Evolutionary conservation across 1,140 invertebrate genomes (phyloP), one percentile per base, ranked within the genome.

Genomic region (Drosophila biarmipes): DNA sequence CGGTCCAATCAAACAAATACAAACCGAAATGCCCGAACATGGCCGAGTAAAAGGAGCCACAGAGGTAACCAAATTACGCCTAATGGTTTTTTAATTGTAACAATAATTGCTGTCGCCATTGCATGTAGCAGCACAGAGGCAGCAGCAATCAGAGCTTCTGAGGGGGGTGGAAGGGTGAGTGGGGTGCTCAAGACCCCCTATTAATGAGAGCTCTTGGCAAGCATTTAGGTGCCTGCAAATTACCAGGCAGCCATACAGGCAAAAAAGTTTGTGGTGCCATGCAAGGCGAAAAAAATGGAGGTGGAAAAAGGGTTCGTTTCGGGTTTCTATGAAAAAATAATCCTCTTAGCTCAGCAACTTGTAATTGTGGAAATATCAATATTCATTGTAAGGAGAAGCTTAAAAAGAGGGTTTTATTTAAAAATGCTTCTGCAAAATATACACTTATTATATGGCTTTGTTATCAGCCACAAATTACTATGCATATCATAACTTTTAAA

Each of bases 41-140:
- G 62, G 61, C 38, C 45, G 31, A 38, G 35, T 35, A 40, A 49
- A 63, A 64, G 55, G 48, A 54, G 24, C 48, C 37, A 56, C 45
- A 43, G 48, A 35, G 43, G 61, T 56, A 81, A 67, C 61, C 46
- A 89, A 87, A 87, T 87, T 87, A 84, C 84, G 72, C 71, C 64
- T 91, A 91, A 91, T 91, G 90, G 79, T 80, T 90, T 91, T 91
- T 91, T 91, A 91, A 91, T 91, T 90, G 90, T 84, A 84, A 90
- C 90, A 87, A 91, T 91, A 91, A 91, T 90, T 90, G 90, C 74
- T 87, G 81, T 85, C 76, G 81, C 73, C 78, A 80, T 73, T 76
- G 81, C 81, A 80, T 59, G 72, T n/a, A 55, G 46, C 45, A 54
- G 52, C 40, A 37, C 17, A 19, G 12, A 10, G 15, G 53, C 17